phyloP scores from a whole-genome alignment of 2,797 vertebrate species.

The Pangasius sanitwongsei region DNA sequence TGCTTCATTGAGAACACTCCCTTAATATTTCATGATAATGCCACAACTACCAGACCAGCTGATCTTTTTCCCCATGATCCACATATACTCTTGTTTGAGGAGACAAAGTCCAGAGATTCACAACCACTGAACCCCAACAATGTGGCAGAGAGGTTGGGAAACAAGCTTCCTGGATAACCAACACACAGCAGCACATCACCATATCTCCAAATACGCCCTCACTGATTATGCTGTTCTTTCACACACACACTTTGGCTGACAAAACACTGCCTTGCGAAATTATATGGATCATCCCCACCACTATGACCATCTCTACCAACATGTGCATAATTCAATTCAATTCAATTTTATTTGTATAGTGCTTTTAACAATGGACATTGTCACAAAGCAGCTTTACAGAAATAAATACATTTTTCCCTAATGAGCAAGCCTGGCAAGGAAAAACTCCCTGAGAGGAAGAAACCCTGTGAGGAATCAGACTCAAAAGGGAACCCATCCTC shows the following conservation, averaged over 20 bases:
- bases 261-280: neutral
- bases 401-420: too few species aligned
- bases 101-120: neutral
- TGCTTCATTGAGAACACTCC: constrained; percentile 33
- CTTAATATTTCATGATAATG: constrained; percentile 4
- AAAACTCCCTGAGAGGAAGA: too few species aligned
- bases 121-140: neutral
- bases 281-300: neutral
- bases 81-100: neutral
- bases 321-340: too few species aligned
- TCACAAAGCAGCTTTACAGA: too few species aligned
- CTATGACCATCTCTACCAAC: neutral
- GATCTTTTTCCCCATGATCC: neutral
- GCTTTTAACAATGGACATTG: too few species aligned
- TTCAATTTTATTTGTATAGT: too few species aligned
- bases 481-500: too few species aligned
- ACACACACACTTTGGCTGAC: neutral
- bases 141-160: neutral
- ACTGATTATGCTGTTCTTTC: neutral
- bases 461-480: too few species aligned
- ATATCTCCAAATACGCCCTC: neutral
- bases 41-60: neutral
- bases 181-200: neutral
- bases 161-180: neutral
- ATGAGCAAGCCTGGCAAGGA: too few species aligned